Conservation (phyloP, 1,140 invertebrate species). For the Drosophila varians region DNA sequence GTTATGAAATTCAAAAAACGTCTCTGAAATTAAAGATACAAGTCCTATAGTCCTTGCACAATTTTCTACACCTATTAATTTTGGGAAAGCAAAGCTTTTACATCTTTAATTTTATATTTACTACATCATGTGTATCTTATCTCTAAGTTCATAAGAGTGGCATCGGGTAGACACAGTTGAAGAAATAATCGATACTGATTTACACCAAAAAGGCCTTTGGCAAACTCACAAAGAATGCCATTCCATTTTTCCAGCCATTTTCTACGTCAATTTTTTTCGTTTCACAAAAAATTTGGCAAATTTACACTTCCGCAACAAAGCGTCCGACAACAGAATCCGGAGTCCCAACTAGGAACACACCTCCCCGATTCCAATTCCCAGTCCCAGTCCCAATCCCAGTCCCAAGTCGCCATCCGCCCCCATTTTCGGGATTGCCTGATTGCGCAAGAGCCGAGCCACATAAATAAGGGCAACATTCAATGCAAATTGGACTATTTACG, state of each 20-base stretch:
- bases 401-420: constrained; percentile 22
- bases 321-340: constrained; percentile 13
- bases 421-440: constrained; percentile 29
- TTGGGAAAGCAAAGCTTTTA: no score
- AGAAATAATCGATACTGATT: neutral
- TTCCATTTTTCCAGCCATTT: constrained; percentile 18
- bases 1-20: no score
- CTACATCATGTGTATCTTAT: no score
- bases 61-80: no score
- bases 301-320: constrained; percentile 64
- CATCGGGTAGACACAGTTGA: no score
- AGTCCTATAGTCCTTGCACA: no score
- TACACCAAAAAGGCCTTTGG: neutral
- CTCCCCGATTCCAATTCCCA: constrained; percentile 5
- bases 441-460: constrained; percentile 58
- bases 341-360: constrained; percentile 15
- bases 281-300: constrained; percentile 76
- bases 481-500: constrained; percentile 82
- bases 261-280: constrained; percentile 14
- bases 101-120: no score
- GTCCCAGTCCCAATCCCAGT: neutral
- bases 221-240: neutral
- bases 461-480: constrained; percentile 78
- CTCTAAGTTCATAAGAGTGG: no score
- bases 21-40: no score